Percentiles rank a stretch among this genome's conserved stretches.
Conservation (phyloP, 2,888 invertebrate species). For the Xestia rhomboidea region DNA sequence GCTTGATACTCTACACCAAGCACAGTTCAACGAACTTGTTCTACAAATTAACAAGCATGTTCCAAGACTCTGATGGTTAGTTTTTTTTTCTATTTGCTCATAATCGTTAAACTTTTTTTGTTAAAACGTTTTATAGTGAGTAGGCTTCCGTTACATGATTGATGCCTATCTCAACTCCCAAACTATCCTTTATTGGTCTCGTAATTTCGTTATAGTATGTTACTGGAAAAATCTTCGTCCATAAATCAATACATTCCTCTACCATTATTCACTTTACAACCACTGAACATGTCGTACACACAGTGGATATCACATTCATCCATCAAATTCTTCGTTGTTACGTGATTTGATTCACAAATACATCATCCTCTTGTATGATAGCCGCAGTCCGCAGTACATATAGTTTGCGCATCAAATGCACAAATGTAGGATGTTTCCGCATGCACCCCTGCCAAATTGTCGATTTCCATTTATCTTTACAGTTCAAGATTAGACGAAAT, state of each 20-base stretch:
- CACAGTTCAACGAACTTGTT: constrained; percentile 47
- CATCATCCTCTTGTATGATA: constrained; percentile 20
- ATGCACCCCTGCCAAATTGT: constrained; percentile 51
- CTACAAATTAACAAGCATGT: constrained; percentile 25
- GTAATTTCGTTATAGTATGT: not conserved
- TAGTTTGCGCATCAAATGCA: constrained; percentile 43
- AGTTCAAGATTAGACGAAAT: constrained; percentile 27
- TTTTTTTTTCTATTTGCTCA: not conserved
- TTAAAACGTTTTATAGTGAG: not conserved
- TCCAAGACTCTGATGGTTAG: constrained; percentile 17
- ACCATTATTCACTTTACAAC: constrained; percentile 24
- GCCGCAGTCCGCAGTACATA: constrained; percentile 22
- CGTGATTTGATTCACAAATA: constrained; percentile 54
- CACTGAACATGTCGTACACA: constrained; percentile 25
- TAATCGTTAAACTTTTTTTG: constrained; percentile 4
- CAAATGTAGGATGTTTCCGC: constrained; percentile 66
- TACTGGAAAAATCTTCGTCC: not conserved
- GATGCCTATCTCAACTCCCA: constrained; percentile 1
- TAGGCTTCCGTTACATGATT: constrained; percentile 7
- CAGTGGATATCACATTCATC: constrained; percentile 26
- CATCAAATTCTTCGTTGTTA: constrained; percentile 49
- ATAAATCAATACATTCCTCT: constrained; percentile 29
- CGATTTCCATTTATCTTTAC: constrained; percentile 50
- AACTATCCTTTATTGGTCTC: not conserved
- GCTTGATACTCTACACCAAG: constrained; percentile 19